phyloP scores from a whole-genome alignment of 2,113 vertebrate species.

The Crotalus horridus region DNA sequence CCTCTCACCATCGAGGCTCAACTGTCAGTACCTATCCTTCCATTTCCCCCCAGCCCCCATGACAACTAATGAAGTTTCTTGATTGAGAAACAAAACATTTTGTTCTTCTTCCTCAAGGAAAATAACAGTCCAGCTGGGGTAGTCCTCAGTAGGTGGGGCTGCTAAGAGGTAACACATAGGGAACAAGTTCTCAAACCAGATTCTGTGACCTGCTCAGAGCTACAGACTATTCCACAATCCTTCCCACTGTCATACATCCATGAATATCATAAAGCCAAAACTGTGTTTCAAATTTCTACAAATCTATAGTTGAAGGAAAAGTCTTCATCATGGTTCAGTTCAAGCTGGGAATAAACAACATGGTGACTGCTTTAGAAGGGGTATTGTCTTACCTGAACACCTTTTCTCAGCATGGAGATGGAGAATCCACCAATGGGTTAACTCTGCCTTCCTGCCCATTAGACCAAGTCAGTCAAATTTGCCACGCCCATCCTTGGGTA shows the following conservation, averaged over 20 bases:
- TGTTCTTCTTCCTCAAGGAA: not conserved
- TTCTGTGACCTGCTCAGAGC: not conserved
- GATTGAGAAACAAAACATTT: not conserved
- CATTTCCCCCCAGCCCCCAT: not conserved
- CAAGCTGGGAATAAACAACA: too few relatives aligned
- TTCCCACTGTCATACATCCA: not conserved
- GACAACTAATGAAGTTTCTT: not conserved
- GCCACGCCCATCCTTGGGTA: too few relatives aligned
- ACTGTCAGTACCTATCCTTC: not conserved
- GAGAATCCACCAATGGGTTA: too few relatives aligned
- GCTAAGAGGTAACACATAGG: too few relatives aligned
- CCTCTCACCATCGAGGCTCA: not conserved
- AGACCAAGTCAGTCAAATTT: too few relatives aligned
- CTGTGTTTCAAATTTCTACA: not conserved
- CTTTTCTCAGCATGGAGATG: too few relatives aligned
- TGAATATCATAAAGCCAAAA: not conserved
- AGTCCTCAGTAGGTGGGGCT: too few relatives aligned
- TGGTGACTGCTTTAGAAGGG: too few relatives aligned
- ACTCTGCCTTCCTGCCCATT: too few relatives aligned
- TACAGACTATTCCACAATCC: not conserved
- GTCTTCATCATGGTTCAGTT: too few relatives aligned
- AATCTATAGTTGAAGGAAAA: not conserved
- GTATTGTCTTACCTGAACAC: too few relatives aligned
- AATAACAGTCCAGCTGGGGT: not conserved
- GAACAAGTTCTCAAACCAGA: not conserved